phyloP scores from a whole-genome alignment of 2,113 vertebrate species.

The Mungos mungo region DNA sequence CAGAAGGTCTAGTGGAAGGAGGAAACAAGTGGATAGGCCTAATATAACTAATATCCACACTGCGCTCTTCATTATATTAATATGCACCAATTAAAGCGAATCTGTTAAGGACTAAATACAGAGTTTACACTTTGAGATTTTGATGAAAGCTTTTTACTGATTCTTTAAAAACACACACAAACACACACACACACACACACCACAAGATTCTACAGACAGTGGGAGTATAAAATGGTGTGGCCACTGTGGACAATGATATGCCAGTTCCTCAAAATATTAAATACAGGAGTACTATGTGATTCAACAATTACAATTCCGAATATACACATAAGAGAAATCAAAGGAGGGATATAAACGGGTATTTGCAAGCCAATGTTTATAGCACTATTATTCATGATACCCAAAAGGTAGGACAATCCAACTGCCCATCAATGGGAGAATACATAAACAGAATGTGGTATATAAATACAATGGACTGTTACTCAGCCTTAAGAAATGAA shows the following conservation, averaged over 20 bases:
- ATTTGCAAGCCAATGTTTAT: not conserved
- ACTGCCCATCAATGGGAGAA: not conserved
- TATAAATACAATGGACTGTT: rapidly evolving
- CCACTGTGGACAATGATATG: not conserved
- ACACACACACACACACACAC: too few relatives aligned
- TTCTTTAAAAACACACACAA: not conserved
- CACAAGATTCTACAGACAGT: not conserved
- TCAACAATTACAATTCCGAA: not conserved
- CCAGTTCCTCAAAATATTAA: not conserved
- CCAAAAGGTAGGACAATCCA: not conserved
- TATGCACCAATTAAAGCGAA: not conserved
- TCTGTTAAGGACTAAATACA: not conserved
- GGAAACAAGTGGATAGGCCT: not conserved
- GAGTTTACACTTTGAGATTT: not conserved
- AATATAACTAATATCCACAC: not conserved
- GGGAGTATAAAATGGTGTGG: not conserved
- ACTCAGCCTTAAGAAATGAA: not conserved
- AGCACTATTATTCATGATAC: not conserved
- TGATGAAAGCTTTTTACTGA: not conserved
- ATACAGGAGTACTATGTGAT: not conserved
- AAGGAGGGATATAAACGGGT: not conserved
- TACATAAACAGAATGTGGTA: not conserved
- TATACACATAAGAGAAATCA: not conserved
- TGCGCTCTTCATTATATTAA: not conserved
- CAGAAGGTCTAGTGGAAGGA: not conserved